Base-by-base conservation (phyloP, 2,797 vertebrate species). In the Scarus forsteni region DNA sequence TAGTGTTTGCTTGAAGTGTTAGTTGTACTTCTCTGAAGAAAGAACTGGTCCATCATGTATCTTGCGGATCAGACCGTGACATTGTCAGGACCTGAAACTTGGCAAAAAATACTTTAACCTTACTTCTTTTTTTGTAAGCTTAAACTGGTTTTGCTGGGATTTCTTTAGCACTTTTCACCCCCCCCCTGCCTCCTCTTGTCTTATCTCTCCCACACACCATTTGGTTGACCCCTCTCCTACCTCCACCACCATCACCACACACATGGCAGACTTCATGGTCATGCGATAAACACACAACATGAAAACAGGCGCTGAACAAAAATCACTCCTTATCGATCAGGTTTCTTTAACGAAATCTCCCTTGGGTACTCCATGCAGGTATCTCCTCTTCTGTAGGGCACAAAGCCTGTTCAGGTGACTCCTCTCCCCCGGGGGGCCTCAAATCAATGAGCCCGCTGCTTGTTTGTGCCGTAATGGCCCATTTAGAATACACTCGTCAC, bases 391-490 rank as follows among this genome's bases (percentile, higher is more conserved):
- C 81, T 45, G 64, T 40, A 42, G 73, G 73, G 58, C 70, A 39
- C 56, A 38, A n/a, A 79, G 72, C 85, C 85, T 88, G 82, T 82
- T 83, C 75, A 85, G 89, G 89, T 79, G 84, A 77, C 79, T 76
- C 38, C 19, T 1, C 43, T 85, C 85, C 77, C 84, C 0, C 4
- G 43, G 51, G 51, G 70, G 88, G 73, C 72, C 54, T 19, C 2
- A 67, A 60, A 92, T 92, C 90, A 85, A 92, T 93, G 87, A 69
- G 77, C 38, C 34, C 5, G 49, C 71, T 66, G 72, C 87, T 87
- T 88, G 88, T 90, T 92, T 88, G 86, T 77, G 85, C 85, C 40
- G 69, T 92, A 90, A 91, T 89, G 88, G 84, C 81, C 78, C 85
- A 83, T 92, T 91, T 86, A 82, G 87, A 87, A 90, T 73, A 87